Evolutionary conservation across 2,797 vertebrate genomes (phyloP).

Genomic region (Anomalospiza imberbis): DNA sequence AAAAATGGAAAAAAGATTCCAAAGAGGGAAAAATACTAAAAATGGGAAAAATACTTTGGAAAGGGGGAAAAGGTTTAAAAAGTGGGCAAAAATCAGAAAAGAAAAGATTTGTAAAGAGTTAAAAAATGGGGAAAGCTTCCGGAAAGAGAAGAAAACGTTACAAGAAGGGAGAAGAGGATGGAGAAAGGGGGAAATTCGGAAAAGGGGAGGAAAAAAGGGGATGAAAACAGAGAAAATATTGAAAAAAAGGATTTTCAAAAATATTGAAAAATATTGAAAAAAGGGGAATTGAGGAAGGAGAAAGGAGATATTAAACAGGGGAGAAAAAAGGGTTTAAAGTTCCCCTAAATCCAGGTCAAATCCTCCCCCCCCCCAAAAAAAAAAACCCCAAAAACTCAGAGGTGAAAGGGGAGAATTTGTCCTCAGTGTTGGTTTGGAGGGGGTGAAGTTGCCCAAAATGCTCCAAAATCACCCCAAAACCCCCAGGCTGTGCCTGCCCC

Average conservation of each 20-base stretch:
- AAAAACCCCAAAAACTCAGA: no score
- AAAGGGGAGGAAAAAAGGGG: fast-evolving
- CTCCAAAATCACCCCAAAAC: not conserved
- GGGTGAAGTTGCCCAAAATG: not conserved
- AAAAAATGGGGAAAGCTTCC: not conserved
- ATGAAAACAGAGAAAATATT: not conserved
- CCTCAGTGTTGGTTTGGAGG: not conserved
- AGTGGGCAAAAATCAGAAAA: not conserved
- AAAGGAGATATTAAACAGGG: not conserved
- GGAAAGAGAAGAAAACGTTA: not conserved
- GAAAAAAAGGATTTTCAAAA: no score
- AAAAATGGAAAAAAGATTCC: not conserved
- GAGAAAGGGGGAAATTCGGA: not conserved
- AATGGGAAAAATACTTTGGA: not conserved
- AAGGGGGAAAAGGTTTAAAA: not conserved
- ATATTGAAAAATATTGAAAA: not conserved
- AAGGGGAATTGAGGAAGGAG: fast-evolving
- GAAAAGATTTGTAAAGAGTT: not conserved
- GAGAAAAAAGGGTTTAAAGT: not conserved
- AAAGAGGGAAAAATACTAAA: not conserved
- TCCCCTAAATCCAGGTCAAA: no score
- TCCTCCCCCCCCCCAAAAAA: not conserved
- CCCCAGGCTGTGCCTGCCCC: not conserved
- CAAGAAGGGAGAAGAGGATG: fast-evolving
- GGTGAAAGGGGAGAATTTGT: not conserved